A percentile compares a stretch with the other conserved stretches of the same genome.
These are phyloP conservation scores for Globicephala melas DNA, from an alignment of 2,113 vertebrate species.

Conservation along the genomic window DNA sequence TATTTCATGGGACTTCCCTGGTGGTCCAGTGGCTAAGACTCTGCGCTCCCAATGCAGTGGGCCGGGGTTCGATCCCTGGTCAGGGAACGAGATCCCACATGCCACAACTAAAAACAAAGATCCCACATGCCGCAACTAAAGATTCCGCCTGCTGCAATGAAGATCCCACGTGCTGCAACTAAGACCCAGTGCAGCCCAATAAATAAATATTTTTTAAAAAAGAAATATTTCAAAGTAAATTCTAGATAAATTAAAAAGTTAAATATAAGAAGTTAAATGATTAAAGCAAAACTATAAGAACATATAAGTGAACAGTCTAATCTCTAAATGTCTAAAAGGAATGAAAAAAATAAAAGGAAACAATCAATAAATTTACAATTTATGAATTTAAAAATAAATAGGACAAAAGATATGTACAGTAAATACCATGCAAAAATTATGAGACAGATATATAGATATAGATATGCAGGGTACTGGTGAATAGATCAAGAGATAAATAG, in stretches of 20 bases:
- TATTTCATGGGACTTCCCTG: neutral
- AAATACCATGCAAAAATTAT: neutral
- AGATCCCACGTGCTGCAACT: no score
- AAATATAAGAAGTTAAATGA: constrained; percentile 1
- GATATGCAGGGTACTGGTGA: neutral
- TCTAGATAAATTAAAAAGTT: neutral
- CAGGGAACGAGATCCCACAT: no score
- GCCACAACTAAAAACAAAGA: no score
- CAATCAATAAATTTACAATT: neutral
- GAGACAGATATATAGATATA: no score
- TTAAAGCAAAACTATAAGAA: constrained; percentile 35
- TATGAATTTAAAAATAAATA: constrained; percentile 14
- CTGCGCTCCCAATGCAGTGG: no score
- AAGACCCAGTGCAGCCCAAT: no score
- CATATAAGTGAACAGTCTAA: neutral
- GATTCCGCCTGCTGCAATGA: no score
- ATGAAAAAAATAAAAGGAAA: neutral
- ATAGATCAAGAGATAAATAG: neutral
- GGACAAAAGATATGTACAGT: neutral
- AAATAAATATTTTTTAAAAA: no score
- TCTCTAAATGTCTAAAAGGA: neutral
- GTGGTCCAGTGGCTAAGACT: no score
- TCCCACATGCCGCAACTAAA: no score
- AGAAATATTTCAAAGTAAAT: constrained; percentile 25
- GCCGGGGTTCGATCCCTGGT: no score